Base-by-base conservation (phyloP, 2,113 vertebrate species). In the Eclectus roratus region DNA sequence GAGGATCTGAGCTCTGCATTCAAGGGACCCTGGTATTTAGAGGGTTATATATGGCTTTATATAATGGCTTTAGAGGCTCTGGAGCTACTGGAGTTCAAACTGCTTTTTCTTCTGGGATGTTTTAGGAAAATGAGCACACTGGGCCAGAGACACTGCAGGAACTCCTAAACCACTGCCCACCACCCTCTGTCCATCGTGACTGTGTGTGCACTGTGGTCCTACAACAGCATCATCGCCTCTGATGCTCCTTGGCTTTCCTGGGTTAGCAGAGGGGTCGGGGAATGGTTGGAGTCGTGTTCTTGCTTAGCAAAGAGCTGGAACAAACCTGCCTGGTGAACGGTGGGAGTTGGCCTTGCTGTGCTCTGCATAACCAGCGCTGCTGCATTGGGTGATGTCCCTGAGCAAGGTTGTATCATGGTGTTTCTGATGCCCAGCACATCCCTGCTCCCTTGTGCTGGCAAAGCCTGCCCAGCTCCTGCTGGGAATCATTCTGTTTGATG, bases 101-200 rank as follows among this genome's bases (percentile, higher is more conserved):
- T 89, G 21, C n/a, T 71, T 66, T 70, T 90, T 44, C 43, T 63
- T 88, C 39, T 39, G 23, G 33, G 41, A 55, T 41, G 37, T 80
- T 80, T 60, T 46, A 56, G 24, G 55, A 61, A 20, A 47, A 65
- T 28, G 52, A 91, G 41, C 56, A 35, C 21, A 16, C 29, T 50
- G 63, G 47, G 47, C 64, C 8, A 13, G 9, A 77, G 39, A 44
- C 65, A n/a, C 16, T 17, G 27, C 10, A 10, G 41, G 35, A 86
- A 6, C 44, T 70, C 39, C 49, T 73, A 24, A 84, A 76, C 8
- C 39, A 33, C 63, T 76, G 46, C 50, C 23, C 0, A 1, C 13
- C 61, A 27, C 27, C 33, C 23, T 79, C 12, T 58, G 3, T 55
- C 5, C 33, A 7, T 28, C 0, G 0, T 65, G 49, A 44, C 55